phyloP scores from a whole-genome alignment of 2,888 invertebrate species.

The Chaitophorus viminalis region DNA sequence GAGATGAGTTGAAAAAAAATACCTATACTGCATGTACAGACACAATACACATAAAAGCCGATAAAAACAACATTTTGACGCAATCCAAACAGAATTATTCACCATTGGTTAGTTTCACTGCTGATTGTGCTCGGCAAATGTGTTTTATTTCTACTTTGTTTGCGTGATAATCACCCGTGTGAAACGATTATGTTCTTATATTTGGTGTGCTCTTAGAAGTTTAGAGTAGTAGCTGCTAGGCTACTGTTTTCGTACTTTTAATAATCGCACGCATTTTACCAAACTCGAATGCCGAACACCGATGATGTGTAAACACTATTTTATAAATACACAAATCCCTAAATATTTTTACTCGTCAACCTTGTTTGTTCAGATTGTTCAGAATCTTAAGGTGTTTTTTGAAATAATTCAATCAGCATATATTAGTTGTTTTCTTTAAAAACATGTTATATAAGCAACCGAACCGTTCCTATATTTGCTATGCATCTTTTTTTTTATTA shows the following conservation, averaged over 20 bases:
- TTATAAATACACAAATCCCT: neutral
- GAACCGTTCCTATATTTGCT: neutral
- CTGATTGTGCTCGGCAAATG: constrained; percentile 36
- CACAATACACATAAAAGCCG: neutral
- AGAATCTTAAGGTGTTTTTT: neutral
- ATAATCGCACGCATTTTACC: neutral
- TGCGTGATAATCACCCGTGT: constrained; percentile 7
- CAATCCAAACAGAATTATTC: constrained; percentile 49
- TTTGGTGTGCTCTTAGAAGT: neutral
- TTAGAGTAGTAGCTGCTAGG: neutral
- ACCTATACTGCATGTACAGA: neutral
- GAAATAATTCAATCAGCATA: neutral
- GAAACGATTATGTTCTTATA: neutral
- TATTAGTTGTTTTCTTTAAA: neutral
- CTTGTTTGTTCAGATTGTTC: neutral
- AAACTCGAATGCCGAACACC: neutral
- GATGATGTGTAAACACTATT: neutral
- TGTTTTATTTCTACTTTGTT: constrained; percentile 21
- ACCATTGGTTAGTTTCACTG: constrained; percentile 32
- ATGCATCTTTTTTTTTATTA: neutral
- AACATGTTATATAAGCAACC: neutral
- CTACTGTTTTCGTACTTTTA: neutral
- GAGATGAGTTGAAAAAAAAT: neutral
- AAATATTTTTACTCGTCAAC: constrained; percentile 17
- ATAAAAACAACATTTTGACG: constrained; percentile 8